phyloP scores from a whole-genome alignment of 2,113 vertebrate genomes.

The Triplophysa rosa region DNA sequence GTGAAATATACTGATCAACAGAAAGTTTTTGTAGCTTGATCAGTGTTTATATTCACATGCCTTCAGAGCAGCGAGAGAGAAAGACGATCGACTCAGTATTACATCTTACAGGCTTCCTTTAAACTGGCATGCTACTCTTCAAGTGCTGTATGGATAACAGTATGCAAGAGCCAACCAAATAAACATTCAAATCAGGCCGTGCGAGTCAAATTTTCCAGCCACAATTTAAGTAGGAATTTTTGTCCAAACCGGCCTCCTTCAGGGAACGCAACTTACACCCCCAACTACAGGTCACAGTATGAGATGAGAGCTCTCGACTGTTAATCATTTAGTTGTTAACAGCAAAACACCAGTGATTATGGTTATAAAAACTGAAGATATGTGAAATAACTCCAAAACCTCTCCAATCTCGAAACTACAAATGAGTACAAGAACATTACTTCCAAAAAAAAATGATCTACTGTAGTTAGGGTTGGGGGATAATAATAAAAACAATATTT shows the following conservation, averaged over 20 bases:
- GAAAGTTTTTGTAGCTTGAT: background rate
- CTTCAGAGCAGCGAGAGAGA: background rate
- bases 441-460: background rate
- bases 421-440: no score
- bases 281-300: background rate
- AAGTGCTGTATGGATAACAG: background rate
- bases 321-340: background rate
- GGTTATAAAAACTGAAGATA: background rate
- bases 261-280: background rate
- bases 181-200: background rate
- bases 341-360: conserved; percentile 12
- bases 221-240: background rate
- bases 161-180: background rate
- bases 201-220: conserved; percentile 5
- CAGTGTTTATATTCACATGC: background rate
- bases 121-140: background rate
- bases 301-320: background rate
- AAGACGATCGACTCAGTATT: background rate
- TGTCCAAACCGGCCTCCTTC: background rate
- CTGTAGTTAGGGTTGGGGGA: no score
- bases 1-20: background rate
- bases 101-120: background rate
- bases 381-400: background rate
- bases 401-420: background rate
- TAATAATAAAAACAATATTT: no score